phyloP scores from a whole-genome alignment of 53 echinoderm and acorn worm species.

The Arbacia lixula region DNA sequence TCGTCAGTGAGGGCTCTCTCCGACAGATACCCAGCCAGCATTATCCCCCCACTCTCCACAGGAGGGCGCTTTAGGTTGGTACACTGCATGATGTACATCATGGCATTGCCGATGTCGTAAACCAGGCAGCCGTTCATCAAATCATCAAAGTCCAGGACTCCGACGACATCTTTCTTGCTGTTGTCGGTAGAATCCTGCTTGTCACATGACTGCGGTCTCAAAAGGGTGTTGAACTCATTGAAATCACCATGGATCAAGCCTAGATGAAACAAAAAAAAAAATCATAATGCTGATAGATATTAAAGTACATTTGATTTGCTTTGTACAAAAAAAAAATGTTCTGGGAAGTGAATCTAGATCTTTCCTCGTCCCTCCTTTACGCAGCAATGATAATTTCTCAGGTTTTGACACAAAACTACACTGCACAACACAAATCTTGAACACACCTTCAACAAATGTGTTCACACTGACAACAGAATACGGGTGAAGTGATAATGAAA shows the following conservation, averaged over 20 bases:
- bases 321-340: no score
- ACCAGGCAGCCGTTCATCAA: slow-evolving; percentile 56
- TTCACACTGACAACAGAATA: no score
- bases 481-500: no score
- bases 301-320: no score
- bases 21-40: slow-evolving; percentile 69
- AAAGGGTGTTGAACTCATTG: slow-evolving; percentile 77
- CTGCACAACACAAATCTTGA: no score
- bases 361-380: no score
- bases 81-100: slow-evolving; percentile 69
- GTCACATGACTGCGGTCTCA: slow-evolving; percentile 10
- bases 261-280: slow-evolving; percentile 5
- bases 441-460: no score
- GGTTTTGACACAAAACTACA: no score
- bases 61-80: slow-evolving; percentile 49
- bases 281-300: no score
- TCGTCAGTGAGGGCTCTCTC: slow-evolving; percentile 37
- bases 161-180: slow-evolving; percentile 51
- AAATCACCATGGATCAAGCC: slow-evolving; percentile 91
- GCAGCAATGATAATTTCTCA: no score
- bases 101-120: slow-evolving; percentile 71
- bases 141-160: slow-evolving; percentile 85
- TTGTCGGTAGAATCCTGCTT: neutral
- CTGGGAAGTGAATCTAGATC: no score
- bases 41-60: slow-evolving; percentile 59